Conservation (phyloP, 35 echinoderm and acorn worm species). For the Ophioderma brevispina region DNA sequence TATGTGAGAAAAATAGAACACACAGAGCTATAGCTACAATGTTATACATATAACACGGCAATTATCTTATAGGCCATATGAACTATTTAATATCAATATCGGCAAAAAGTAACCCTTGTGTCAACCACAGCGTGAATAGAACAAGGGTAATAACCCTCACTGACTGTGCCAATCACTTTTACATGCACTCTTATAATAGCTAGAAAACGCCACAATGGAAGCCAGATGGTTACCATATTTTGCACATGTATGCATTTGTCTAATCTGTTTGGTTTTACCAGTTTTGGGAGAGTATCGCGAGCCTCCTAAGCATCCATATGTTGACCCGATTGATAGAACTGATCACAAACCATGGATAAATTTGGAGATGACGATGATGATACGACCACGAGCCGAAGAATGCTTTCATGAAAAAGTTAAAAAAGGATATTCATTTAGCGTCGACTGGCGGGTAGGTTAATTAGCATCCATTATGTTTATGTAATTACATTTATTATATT, state of each 20-base stretch:
- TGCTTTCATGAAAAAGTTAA: background rate
- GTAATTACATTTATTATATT: too few species aligned
- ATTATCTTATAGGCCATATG: too few species aligned
- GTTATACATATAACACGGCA: too few species aligned
- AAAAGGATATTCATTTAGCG: background rate
- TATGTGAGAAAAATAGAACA: too few species aligned
- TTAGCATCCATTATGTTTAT: too few species aligned
- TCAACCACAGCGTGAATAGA: background rate
- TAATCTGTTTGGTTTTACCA: background rate
- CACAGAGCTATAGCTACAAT: too few species aligned
- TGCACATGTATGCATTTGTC: background rate
- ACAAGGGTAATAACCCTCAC: background rate
- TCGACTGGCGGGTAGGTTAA: background rate
- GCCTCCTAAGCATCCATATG: background rate
- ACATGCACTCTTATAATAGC: background rate
- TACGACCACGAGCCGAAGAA: background rate
- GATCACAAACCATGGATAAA: background rate
- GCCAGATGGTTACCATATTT: background rate
- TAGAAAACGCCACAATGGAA: background rate
- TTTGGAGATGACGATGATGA: background rate
- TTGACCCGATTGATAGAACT: background rate
- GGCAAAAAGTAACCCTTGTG: too few species aligned
- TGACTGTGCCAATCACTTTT: background rate
- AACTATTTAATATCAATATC: too few species aligned
- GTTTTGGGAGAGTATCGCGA: background rate